These are phyloP conservation scores for Porites cylindrica DNA, from an alignment of 92 coral and sea anemone species.

Conservation along the genomic window DNA sequence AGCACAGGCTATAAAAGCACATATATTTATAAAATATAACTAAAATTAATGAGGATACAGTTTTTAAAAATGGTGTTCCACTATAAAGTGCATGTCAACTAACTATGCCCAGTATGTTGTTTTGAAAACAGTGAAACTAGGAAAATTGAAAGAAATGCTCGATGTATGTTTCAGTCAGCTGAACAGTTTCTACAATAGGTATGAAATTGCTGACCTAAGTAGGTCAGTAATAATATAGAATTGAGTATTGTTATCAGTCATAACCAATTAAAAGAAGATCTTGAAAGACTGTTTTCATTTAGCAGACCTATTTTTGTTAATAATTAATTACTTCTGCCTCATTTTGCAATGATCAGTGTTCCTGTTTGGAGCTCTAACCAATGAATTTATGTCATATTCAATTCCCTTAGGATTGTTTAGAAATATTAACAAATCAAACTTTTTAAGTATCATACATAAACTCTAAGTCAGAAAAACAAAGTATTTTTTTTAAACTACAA, in stretches of 20 bases:
- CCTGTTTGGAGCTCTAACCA: conserved; percentile 6
- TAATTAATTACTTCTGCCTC: conserved; percentile 18
- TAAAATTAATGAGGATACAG: too few relatives aligned
- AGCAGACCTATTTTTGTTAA: conserved; percentile 22
- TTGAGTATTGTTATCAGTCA: background rate
- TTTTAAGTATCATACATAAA: background rate
- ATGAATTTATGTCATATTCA: background rate
- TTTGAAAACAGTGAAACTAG: too few relatives aligned
- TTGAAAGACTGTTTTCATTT: conserved; percentile 7
- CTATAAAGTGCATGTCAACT: too few relatives aligned
- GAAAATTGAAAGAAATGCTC: too few relatives aligned
- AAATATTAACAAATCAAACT: conserved; percentile 9
- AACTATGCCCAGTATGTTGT: too few relatives aligned
- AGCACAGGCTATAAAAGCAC: too few relatives aligned
- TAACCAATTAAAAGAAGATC: background rate
- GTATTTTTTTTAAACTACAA: background rate
- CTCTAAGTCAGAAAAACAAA: background rate
- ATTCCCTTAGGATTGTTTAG: background rate
- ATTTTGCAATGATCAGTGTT: background rate
- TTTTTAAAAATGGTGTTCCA: too few relatives aligned
- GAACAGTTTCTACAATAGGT: too few relatives aligned
- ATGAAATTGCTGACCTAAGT: background rate
- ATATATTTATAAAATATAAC: too few relatives aligned
- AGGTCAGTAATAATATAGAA: background rate
- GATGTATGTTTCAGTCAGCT: too few relatives aligned